These are phyloP conservation scores for Vombatus ursinus DNA, from an alignment of 2,113 vertebrate genomes.

Conservation along the genomic window DNA sequence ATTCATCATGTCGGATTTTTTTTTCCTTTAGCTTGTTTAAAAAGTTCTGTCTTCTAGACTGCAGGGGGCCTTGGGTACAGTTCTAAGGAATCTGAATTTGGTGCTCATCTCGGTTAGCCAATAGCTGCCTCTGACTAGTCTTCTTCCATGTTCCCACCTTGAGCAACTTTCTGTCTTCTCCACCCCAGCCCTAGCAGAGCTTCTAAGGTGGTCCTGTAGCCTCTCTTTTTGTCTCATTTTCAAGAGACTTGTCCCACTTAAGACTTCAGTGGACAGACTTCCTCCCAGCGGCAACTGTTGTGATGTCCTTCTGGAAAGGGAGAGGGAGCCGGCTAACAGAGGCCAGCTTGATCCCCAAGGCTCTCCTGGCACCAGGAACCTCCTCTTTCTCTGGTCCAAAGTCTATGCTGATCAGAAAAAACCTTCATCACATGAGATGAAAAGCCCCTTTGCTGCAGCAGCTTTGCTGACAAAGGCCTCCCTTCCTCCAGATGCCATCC, in stretches of 20 bases:
- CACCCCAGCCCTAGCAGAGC: neutral
- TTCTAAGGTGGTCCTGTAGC: neutral
- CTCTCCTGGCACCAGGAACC: neutral
- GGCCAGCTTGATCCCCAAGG: neutral
- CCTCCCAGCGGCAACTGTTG: neutral
- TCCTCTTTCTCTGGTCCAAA: neutral
- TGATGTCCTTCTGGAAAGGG: neutral
- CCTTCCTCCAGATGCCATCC: neutral
- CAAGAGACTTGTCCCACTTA: neutral
- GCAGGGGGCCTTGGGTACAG: neutral
- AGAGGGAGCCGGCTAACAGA: neutral
- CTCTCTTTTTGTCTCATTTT: neutral
- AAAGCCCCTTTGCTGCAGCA: conserved; percentile 10
- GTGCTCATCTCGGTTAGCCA: neutral
- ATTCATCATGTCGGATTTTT: neutral
- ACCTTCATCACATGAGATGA: conserved; percentile 26
- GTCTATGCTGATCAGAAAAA: conserved; percentile 51
- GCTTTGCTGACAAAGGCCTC: conserved; percentile 56
- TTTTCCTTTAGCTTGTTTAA: neutral
- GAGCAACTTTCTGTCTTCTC: neutral
- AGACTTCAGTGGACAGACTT: neutral
- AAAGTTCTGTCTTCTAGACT: neutral
- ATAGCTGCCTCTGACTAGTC: neutral
- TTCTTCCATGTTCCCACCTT: neutral
- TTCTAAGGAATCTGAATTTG: neutral